phyloP scores from a whole-genome alignment of 2,797 vertebrate species.

The Peromyscus eremicus region DNA sequence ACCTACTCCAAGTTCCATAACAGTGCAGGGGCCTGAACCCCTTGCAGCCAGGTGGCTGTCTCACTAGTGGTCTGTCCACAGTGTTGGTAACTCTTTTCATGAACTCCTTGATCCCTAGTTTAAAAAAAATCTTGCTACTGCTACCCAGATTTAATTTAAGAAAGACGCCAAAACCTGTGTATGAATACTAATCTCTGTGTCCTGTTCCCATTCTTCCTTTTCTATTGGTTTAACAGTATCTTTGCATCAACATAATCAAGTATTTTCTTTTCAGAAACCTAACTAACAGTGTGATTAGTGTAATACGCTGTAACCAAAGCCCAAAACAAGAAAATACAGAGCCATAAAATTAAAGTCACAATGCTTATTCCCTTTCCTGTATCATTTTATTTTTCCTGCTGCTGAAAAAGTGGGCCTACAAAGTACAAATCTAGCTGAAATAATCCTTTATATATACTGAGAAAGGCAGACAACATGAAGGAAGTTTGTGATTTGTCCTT shows the following conservation, averaged over 20 bases:
- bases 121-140: not conserved
- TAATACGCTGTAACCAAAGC: slow-evolving; percentile 18
- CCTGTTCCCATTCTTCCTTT: not conserved
- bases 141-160: not conserved
- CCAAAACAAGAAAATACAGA: not conserved
- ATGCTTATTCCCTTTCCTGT: not conserved
- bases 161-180: not conserved
- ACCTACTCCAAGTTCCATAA: not conserved
- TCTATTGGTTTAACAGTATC: not conserved
- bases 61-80: not conserved
- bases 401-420: not conserved
- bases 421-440: not conserved
- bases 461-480: not conserved
- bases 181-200: not conserved
- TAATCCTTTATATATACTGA: not conserved
- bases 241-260: slow-evolving; percentile 5
- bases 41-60: not conserved
- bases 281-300: not conserved
- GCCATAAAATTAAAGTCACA: slow-evolving; percentile 1
- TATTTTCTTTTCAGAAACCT: not conserved
- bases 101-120: not conserved
- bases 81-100: not conserved
- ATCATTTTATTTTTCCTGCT: not conserved
- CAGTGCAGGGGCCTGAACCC: not conserved
- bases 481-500: slow-evolving; percentile 1